These are phyloP conservation scores for Tragulus kanchil DNA, from an alignment of 2,113 vertebrate species.

Conservation along the genomic window DNA sequence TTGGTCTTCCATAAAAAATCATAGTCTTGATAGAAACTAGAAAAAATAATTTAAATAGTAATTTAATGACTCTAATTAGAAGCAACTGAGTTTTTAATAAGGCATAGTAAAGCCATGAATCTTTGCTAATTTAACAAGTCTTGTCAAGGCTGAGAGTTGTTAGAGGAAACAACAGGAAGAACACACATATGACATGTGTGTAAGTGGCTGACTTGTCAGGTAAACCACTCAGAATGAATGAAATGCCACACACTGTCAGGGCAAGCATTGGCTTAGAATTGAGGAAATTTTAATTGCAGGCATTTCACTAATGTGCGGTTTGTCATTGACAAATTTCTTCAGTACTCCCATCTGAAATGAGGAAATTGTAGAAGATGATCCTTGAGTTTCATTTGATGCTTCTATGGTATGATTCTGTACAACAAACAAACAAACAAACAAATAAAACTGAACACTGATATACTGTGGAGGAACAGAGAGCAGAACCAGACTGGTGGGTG, in stretches of 20 bases:
- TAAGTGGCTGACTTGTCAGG: neutral
- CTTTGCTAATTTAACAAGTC: conserved; percentile 43
- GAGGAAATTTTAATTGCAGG: neutral
- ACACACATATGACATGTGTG: neutral
- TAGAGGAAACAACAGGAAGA: neutral
- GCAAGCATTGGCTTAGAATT: neutral
- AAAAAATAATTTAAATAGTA: conserved; percentile 6
- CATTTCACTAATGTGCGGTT: neutral
- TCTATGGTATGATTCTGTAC: neutral
- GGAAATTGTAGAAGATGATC: neutral
- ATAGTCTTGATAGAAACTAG: neutral
- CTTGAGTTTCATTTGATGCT: neutral
- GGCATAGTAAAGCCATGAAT: neutral
- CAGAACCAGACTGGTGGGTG: neutral
- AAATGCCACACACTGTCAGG: neutral
- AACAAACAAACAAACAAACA: neutral
- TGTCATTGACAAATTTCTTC: neutral
- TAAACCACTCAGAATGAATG: neutral
- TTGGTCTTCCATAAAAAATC: neutral
- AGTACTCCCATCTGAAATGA: neutral
- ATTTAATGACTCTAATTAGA: neutral
- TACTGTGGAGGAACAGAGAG: conserved; percentile 38
- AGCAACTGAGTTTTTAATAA: neutral
- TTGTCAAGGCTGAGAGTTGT: neutral
- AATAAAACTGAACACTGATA: neutral